Evolutionary conservation across 2,888 invertebrate species (phyloP).

Genomic region (Rhingia campestris): DNA sequence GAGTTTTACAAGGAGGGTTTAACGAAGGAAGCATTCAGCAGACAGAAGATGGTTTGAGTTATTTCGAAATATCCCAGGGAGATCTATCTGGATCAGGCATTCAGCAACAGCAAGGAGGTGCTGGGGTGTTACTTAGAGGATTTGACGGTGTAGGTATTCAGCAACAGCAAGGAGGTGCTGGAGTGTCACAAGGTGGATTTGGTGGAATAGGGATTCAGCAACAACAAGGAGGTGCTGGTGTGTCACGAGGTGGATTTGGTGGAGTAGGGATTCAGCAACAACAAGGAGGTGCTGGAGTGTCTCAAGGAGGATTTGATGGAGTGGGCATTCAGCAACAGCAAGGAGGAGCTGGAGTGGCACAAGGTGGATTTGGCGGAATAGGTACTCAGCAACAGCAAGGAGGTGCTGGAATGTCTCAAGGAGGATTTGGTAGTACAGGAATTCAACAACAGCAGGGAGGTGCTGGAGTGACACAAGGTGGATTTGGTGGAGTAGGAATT

Average conservation of each 20-base stretch:
- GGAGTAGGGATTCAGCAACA: too few relatives aligned
- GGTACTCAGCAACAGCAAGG: too few relatives aligned
- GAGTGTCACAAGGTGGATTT: too few relatives aligned
- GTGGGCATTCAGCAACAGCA: conserved; percentile 15
- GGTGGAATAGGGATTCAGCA: too few relatives aligned
- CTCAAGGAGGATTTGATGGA: neutral
- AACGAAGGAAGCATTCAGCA: conserved; percentile 31
- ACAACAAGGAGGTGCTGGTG: too few relatives aligned
- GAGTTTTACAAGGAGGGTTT: conserved; percentile 47
- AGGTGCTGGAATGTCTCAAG: neutral
- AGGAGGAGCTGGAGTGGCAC: conserved; percentile 1
- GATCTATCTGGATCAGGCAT: neutral
- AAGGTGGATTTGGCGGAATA: neutral
- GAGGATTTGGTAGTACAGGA: neutral
- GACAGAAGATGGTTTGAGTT: conserved; percentile 7
- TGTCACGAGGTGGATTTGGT: too few relatives aligned
- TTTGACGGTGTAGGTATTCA: too few relatives aligned
- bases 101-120: neutral
- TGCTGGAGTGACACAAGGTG: too few relatives aligned
- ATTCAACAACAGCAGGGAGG: neutral
- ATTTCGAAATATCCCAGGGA: neutral
- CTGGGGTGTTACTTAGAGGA: neutral
- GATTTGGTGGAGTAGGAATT: too few relatives aligned
- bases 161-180: too few relatives aligned
- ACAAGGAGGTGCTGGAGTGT: too few relatives aligned